Conservation (phyloP, 1,140 invertebrate genomes). For the Whitmania pigra region DNA sequence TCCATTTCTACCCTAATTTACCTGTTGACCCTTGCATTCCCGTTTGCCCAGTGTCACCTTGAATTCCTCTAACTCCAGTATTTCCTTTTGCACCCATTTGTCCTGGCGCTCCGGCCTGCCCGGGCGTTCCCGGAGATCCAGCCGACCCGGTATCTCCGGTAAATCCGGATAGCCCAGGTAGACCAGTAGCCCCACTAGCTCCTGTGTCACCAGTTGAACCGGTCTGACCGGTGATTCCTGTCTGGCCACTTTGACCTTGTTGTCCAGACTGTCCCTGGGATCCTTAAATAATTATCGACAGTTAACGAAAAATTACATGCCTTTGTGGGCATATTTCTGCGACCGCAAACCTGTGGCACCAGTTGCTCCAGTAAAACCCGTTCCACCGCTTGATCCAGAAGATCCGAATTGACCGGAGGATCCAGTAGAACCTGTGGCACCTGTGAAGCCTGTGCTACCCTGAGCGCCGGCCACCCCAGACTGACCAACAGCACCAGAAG, state of each 20-base stretch:
- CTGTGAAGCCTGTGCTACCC: constrained; percentile 8
- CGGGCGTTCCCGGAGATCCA: not conserved
- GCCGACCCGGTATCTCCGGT: constrained; percentile 6
- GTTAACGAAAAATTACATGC: no score
- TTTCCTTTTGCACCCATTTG: not conserved
- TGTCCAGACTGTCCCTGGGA: not conserved
- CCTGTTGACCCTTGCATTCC: constrained; percentile 9
- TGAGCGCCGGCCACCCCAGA: not conserved
- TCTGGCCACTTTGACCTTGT: not conserved
- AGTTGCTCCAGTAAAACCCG: not conserved
- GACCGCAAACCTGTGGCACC: not conserved
- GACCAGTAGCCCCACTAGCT: not conserved
- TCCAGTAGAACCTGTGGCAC: constrained; percentile 12
- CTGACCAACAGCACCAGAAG: not conserved
- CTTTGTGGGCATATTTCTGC: no score
- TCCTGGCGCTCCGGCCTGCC: not conserved
- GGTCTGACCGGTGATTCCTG: not conserved
- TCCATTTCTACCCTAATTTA: no score
- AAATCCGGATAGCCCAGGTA: not conserved
- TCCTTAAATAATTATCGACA: not conserved
- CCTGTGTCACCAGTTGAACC: not conserved
- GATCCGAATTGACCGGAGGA: not conserved
- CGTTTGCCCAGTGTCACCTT: not conserved
- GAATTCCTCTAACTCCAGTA: not conserved
- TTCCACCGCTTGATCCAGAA: not conserved